Evolutionary conservation across 2,888 invertebrate genomes (phyloP), one percentile per base, ranked within the genome.

Genomic region (Scaptomyza caliginosa): DNA sequence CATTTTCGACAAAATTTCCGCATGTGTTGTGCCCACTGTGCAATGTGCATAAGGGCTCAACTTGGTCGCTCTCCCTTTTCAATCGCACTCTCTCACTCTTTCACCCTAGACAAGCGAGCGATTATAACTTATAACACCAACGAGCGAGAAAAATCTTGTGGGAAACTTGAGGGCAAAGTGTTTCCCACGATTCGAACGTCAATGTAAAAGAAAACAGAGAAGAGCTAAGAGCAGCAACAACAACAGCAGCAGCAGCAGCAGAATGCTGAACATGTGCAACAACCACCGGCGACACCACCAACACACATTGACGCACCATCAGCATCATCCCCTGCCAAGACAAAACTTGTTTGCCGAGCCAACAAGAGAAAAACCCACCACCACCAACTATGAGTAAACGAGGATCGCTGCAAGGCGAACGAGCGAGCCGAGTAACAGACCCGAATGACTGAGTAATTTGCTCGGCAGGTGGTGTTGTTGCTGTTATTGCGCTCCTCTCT

Each of bases 81-180:
- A 32, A n/a, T 32, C 34, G 16, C 11, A 4, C 11, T 50, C 62
- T 59, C 52, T 49, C 48, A 34, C 56, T 46, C 60, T 43, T 64
- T 48, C 52, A 63, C 74, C 69, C 77, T 66, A 69, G 65, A 76
- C 79, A 73, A 68, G 63, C 80, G 67, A 74, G 70, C 79, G 85
- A 89, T 86, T 86, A 88, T 86, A 88, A 88, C 85, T 86, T 86
- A 88, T 88, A 88, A 88, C 85, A 88, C 86, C 81, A 81, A 84
- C 73, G 77, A 88, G 87, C 77, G 77, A 89, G 83, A 89, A 89
- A 90, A 90, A 89, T 90, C 88, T 90, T 90, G 91, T 91, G 91
- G 91, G 91, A 91, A 91, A 90, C 90, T 89, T 82, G 89, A 88
- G 89, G 84, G 88, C 84, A 89, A 91, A 90, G 89, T 90, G 90